These are phyloP conservation scores for Tauraco erythrolophus DNA, from an alignment of 2,113 vertebrate species.

Conservation along the genomic window DNA sequence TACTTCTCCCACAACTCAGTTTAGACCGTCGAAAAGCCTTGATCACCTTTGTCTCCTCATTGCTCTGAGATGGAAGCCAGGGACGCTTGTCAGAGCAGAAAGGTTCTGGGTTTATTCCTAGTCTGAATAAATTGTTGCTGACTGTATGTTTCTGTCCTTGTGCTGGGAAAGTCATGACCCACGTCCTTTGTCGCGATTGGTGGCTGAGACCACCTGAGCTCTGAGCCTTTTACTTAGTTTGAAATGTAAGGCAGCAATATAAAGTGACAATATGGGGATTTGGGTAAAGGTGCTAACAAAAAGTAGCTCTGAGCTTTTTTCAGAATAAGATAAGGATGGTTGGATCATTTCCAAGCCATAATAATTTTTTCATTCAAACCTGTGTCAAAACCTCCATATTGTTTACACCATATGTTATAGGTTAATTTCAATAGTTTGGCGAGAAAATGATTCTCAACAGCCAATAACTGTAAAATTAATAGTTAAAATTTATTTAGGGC, in stretches of 20 bases:
- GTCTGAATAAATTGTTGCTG: not conserved
- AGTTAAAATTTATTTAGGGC: too few relatives aligned
- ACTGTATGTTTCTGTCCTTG: not conserved
- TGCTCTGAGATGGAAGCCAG: not conserved
- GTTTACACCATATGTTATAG: not conserved
- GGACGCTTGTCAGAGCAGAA: not conserved
- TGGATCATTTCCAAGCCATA: not conserved
- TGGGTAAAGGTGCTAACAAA: not conserved
- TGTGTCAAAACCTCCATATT: fast-evolving
- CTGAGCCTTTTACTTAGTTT: not conserved
- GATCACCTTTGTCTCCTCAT: not conserved
- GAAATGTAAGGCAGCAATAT: not conserved
- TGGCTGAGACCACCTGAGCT: not conserved
- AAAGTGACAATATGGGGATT: not conserved
- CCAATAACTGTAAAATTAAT: too few relatives aligned
- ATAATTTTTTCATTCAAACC: not conserved
- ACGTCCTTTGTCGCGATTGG: not conserved
- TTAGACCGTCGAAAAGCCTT: not conserved
- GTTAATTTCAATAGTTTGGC: too few relatives aligned
- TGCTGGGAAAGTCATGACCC: not conserved
- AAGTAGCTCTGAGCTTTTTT: not conserved
- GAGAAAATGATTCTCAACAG: too few relatives aligned
- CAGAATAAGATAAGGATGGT: not conserved
- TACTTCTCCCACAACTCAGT: not conserved
- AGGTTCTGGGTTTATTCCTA: not conserved